Percentiles rank a stretch among this genome's conserved stretches.
These are phyloP conservation scores for Puffinus mauretanicus DNA, from an alignment of 2,113 vertebrate genomes.

Conservation along the genomic window DNA sequence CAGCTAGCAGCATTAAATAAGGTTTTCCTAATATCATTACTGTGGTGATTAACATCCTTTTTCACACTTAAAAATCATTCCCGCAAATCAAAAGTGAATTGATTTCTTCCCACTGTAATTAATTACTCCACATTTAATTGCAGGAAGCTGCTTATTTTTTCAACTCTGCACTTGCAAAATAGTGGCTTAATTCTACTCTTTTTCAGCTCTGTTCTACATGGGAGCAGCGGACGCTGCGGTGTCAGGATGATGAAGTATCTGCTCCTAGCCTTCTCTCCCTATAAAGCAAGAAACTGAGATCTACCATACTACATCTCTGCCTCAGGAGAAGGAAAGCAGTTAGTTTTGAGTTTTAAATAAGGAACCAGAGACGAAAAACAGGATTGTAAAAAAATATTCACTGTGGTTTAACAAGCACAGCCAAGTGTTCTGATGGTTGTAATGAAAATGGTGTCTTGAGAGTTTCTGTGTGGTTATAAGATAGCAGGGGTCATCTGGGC, in stretches of 20 bases:
- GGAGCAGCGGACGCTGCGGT: fast-evolving
- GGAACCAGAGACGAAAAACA: background rate
- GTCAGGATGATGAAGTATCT: background rate
- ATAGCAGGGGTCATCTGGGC: background rate
- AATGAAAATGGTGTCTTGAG: background rate
- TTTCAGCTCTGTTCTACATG: background rate
- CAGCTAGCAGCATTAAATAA: slow-evolving; percentile 55
- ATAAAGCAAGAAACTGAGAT: background rate
- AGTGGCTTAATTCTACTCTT: background rate
- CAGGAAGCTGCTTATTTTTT: slow-evolving; percentile 30
- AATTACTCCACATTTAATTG: slow-evolving; percentile 53
- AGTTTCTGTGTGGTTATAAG: background rate
- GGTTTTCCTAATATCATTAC: slow-evolving; percentile 64
- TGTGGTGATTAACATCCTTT: slow-evolving; percentile 60
- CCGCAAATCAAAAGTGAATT: slow-evolving; percentile 52
- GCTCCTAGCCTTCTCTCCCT: background rate
- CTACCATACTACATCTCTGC: background rate
- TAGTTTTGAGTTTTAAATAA: background rate
- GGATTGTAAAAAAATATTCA: background rate
- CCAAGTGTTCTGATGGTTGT: background rate
- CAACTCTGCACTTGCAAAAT: background rate
- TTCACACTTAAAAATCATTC: slow-evolving; percentile 68
- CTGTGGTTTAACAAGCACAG: background rate
- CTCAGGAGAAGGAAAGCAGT: background rate
- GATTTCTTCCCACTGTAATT: slow-evolving; percentile 62